Evolutionary conservation across 1,140 invertebrate species (phyloP).

Genomic region (Eurosta solidaginis): DNA sequence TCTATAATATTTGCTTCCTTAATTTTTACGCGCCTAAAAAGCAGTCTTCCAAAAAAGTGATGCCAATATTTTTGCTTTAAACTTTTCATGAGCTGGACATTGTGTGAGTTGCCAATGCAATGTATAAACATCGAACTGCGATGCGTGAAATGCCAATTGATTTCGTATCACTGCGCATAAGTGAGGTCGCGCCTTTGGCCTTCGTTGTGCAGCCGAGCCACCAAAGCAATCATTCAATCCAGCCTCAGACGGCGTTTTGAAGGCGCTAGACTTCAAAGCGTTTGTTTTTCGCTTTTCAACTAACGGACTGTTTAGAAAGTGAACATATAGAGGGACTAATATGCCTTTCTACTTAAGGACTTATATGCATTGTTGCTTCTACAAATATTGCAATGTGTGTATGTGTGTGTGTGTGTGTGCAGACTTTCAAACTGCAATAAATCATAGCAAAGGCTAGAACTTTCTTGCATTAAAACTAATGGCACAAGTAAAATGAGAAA

Average conservation of each 20-base stretch:
- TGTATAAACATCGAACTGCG: background rate
- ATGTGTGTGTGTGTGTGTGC: background rate
- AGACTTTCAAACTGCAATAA: slow-evolving; percentile 24
- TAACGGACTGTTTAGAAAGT: background rate
- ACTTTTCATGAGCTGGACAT: background rate
- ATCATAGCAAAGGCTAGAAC: slow-evolving; percentile 4
- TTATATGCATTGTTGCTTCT: background rate
- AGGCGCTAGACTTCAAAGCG: background rate
- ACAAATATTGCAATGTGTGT: too few species aligned
- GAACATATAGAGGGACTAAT: background rate
- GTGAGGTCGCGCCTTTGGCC: background rate
- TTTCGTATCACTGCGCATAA: background rate
- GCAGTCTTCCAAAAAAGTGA: background rate
- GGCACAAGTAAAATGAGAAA: background rate
- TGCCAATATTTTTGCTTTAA: background rate
- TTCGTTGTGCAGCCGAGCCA: background rate
- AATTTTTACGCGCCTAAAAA: too few species aligned
- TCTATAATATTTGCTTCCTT: too few species aligned
- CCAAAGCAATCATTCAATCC: background rate
- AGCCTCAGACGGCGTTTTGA: background rate
- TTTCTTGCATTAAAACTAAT: slow-evolving; percentile 5
- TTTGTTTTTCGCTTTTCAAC: background rate
- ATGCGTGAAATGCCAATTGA: slow-evolving; percentile 22
- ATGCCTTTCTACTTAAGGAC: background rate
- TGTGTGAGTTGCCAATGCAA: background rate